phyloP scores from a whole-genome alignment of 2,797 vertebrate species.

The Loriculus beryllinus region DNA sequence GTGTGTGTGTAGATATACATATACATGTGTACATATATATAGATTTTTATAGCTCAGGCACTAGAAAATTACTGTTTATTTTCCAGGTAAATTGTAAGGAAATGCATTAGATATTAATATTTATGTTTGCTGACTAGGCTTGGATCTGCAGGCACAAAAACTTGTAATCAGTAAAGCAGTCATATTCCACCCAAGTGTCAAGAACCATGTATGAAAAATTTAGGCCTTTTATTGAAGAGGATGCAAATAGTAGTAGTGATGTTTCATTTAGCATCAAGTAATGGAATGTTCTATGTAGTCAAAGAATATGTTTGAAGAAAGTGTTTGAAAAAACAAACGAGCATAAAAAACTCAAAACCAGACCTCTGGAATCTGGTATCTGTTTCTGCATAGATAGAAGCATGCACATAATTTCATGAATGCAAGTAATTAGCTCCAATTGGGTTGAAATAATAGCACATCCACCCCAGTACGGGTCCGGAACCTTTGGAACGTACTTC shows the following conservation, averaged over 20 bases:
- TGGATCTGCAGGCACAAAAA: neutral
- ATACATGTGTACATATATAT: neutral
- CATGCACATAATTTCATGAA: neutral
- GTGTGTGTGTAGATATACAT: no score
- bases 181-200: neutral
- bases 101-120: neutral
- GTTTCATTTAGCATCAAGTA: neutral
- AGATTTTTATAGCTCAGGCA: neutral
- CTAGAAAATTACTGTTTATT: neutral
- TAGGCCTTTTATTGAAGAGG: neutral
- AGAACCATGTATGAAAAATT: neutral
- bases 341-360: accelerated
- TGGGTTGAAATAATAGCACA: neutral
- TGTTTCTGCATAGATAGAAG: neutral
- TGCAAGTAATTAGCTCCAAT: neutral
- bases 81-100: neutral
- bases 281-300: neutral
- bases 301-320: neutral
- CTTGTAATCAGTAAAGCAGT: neutral
- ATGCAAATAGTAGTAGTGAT: neutral
- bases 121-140: neutral
- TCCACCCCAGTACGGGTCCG: neutral
- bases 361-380: neutral
- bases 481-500: neutral
- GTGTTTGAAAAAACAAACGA: neutral